Percentiles rank a stretch among this genome's conserved stretches.
phyloP scores from a whole-genome alignment of 2,797 vertebrate genomes.

The Iguana delicatissima region DNA sequence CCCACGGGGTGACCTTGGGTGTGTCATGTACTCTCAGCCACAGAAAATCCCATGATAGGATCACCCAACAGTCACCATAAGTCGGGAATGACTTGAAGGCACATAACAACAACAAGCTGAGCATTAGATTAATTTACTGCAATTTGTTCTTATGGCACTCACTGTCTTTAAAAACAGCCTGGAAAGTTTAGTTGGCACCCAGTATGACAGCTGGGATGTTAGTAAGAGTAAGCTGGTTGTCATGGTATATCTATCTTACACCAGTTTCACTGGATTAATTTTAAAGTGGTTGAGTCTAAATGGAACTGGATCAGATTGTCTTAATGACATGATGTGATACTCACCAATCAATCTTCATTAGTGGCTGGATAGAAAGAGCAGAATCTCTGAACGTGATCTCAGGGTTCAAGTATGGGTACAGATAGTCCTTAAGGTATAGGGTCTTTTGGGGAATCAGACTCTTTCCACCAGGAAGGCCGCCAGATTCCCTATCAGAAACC shows the following conservation, averaged over 20 bases:
- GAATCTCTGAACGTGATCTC: too few species aligned
- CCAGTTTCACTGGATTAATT: not conserved
- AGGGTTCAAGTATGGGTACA: too few species aligned
- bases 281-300: not conserved
- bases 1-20: too few species aligned
- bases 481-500: not conserved
- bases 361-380: too few species aligned
- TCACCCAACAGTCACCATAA: too few species aligned
- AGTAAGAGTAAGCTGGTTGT: not conserved
- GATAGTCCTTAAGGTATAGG: too few species aligned
- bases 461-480: not conserved
- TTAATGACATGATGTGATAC: not conserved
- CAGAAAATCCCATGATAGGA: too few species aligned
- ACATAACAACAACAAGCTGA: too few species aligned
- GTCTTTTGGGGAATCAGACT: not conserved
- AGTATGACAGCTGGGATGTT: not conserved
- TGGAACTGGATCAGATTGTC: not conserved
- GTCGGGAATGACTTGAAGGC: too few species aligned
- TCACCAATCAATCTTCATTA: too few species aligned
- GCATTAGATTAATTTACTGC: not conserved
- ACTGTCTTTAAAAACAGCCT: not conserved
- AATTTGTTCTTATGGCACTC: not conserved
- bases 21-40: too few species aligned
- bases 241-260: not conserved
- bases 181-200: not conserved